Conservation (phyloP, 2,888 invertebrate species). For the Hirtodrosophila histrioides region DNA sequence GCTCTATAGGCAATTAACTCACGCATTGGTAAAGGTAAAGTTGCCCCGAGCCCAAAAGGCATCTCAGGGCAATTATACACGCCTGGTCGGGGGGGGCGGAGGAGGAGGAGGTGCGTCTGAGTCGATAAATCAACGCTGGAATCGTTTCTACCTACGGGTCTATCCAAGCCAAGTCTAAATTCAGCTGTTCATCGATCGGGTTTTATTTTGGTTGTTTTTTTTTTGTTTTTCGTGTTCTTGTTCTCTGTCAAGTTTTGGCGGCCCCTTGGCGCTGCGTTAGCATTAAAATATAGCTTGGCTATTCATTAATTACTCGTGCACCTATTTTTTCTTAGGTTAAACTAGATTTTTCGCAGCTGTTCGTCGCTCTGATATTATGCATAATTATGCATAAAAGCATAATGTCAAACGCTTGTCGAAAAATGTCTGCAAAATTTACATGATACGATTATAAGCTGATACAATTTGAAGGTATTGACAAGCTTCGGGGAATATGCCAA, state of each 20-base stretch:
- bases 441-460: conserved; percentile 19
- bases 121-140: conserved; percentile 47
- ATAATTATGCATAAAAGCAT: conserved; percentile 23
- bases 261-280: conserved; percentile 29
- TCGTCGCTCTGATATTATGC: conserved; percentile 14
- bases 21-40: conserved; percentile 24
- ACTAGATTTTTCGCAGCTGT: conserved; percentile 66
- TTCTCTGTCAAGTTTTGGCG: conserved; percentile 32
- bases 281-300: conserved; percentile 39
- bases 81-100: conserved; percentile 16
- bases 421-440: conserved; percentile 28
- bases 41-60: conserved; percentile 13
- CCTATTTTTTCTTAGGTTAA: conserved; percentile 29
- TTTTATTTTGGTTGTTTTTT: conserved; percentile 32
- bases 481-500: conserved; percentile 5
- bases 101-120: conserved; percentile 3
- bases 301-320: conserved; percentile 25
- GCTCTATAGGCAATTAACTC: conserved; percentile 52
- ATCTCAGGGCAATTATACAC: conserved; percentile 42
- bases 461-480: neutral
- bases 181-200: conserved; percentile 52
- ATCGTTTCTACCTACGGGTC: conserved; percentile 38
- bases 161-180: conserved; percentile 12
- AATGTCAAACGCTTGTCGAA: conserved; percentile 25
- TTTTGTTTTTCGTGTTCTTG: conserved; percentile 22